Percentiles rank a stretch among this genome's conserved stretches.
Conservation (phyloP, 2,113 vertebrate genomes). For the Channa maculata region DNA sequence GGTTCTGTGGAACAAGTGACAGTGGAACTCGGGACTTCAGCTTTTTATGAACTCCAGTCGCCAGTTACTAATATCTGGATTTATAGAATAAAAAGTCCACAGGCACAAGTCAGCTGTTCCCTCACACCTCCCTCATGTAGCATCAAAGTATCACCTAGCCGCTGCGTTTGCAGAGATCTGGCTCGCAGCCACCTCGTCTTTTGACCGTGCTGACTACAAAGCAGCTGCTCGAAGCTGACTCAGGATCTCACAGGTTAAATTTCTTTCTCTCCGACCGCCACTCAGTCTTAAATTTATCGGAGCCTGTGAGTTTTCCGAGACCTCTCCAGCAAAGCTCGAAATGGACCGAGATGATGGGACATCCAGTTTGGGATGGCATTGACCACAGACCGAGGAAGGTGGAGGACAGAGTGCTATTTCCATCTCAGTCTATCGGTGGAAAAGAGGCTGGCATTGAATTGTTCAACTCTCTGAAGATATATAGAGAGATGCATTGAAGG, state of each 20-base stretch:
- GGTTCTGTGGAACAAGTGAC: too few species aligned
- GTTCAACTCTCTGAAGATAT: slow-evolving; percentile 49
- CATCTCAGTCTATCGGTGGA: slow-evolving; percentile 58
- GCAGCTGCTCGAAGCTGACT: slow-evolving; percentile 73
- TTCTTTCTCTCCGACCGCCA: slow-evolving; percentile 26
- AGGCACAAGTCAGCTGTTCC: slow-evolving; percentile 7
- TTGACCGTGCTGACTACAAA: slow-evolving; percentile 66
- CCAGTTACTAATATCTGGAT: background rate
- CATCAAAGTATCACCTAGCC: slow-evolving; percentile 45
- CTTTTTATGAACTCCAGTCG: slow-evolving; percentile 18
- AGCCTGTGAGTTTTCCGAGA: slow-evolving; percentile 28
- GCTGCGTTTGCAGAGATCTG: slow-evolving; percentile 53
- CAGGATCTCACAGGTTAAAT: slow-evolving; percentile 69
- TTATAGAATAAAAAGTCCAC: slow-evolving; percentile 16
- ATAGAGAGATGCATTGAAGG: background rate
- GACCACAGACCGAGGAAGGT: slow-evolving; percentile 56
- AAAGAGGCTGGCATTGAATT: slow-evolving; percentile 51
- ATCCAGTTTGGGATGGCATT: slow-evolving; percentile 53
- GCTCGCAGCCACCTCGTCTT: slow-evolving; percentile 44
- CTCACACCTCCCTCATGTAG: slow-evolving; percentile 31
- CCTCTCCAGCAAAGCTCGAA: slow-evolving; percentile 24
- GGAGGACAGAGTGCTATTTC: slow-evolving; percentile 68
- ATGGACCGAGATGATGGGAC: slow-evolving; percentile 50
- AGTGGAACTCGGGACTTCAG: background rate
- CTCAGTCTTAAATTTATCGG: slow-evolving; percentile 53